Evolutionary conservation across 2,113 vertebrate species (phyloP).

Genomic region (Callorhinus ursinus): DNA sequence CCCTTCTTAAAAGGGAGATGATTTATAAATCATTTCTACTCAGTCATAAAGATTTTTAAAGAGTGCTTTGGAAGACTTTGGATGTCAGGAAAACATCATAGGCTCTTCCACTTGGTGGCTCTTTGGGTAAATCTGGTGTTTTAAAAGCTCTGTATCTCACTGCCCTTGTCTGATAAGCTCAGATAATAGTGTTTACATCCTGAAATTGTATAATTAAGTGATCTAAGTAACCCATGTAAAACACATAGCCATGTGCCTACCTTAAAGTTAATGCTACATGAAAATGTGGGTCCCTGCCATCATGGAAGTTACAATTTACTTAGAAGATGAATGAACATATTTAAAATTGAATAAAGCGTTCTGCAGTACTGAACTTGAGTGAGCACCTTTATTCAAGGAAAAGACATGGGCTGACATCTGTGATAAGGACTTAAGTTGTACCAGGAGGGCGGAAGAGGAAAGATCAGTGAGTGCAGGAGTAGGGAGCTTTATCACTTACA

Average conservation of each 20-base stretch:
- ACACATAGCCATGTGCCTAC: neutral
- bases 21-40: slow-evolving; percentile 18
- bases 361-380: neutral
- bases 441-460: neutral
- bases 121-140: neutral
- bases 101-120: neutral
- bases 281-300: neutral
- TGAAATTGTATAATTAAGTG: neutral
- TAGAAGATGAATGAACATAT: neutral
- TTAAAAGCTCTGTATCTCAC: neutral
- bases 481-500: neutral
- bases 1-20: neutral
- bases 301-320: neutral
- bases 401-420: neutral
- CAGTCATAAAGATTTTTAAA: slow-evolving; percentile 30
- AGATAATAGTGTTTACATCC: neutral
- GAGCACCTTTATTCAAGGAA: neutral
- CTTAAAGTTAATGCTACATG: neutral
- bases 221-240: neutral
- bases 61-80: neutral
- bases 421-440: neutral
- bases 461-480: accelerated
- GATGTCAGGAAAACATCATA: neutral
- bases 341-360: neutral
- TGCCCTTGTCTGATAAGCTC: neutral